Evolutionary conservation across 2,797 vertebrate genomes (phyloP), one percentile per base, ranked within the genome.

Genomic region (Cynodonichthys magdalenae): DNA sequence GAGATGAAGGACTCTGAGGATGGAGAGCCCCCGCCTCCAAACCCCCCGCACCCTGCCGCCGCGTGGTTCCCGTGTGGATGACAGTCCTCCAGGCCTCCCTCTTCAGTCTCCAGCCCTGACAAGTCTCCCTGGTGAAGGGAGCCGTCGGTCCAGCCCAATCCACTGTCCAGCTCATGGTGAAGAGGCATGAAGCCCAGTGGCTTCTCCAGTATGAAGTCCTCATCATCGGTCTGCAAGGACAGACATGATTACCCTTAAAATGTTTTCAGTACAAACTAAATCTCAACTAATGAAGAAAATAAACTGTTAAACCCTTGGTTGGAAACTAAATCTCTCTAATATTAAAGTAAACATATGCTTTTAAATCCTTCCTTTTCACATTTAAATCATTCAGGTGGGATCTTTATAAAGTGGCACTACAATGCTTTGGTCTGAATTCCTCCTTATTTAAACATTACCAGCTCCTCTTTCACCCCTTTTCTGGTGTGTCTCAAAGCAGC

Each of bases 81-180:
- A 48, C 87, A 92, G 42, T 93, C 93, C 17, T 94, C 93, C 31
- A 93, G 66, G 19, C 91, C 92, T 27, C 88, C 92, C 63, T 91
- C 93, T 71, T 92, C 93, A 0, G 92, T 92, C 70, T 94, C 91
- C 29, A 93, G 72, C 12, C 92, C 94, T 0, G 92, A 94, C 17
- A 93, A 87, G 71, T 94, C 92, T 0, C 92, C 93, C 69, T 93
- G 91, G 68, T 93, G 93, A 48, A 93, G 73, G 50, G 92, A 93
- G 19, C 91, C 92, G 0, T 93, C 92, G 0, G 92, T 93, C 90
- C 91, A 94, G 63, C 94, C 93, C 14, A 93, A 75, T 15, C 94
- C 91, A 0, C 93, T 92, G 87, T 94, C 94, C 69, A 92, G 66
- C 85, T 92, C 90, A 6, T 92, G 93, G 67, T 94, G 92, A 2